Evolutionary conservation across 1,140 invertebrate species (phyloP).

Genomic region (Parasteatoda tepidariorum): DNA sequence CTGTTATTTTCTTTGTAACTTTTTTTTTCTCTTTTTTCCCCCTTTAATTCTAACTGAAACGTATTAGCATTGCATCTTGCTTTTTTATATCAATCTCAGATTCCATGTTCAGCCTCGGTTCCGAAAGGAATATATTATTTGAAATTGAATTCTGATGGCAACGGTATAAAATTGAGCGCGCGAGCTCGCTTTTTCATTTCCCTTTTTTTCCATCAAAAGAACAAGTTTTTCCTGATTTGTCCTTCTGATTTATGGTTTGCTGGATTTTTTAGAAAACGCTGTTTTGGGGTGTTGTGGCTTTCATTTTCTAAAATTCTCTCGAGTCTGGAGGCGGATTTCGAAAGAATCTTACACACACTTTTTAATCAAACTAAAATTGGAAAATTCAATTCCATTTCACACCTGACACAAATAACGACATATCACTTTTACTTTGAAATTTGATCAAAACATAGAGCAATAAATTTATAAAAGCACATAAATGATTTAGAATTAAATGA

Average conservation of each 20-base stretch:
- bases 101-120: constrained; percentile 35
- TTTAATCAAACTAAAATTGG: background rate
- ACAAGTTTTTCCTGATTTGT: constrained; percentile 54
- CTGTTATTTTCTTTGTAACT: background rate
- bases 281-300: constrained; percentile 22
- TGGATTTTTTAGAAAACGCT: background rate
- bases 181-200: background rate
- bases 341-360: background rate
- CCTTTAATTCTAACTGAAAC: constrained; percentile 31
- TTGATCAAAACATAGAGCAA: no score
- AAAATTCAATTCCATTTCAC: no score
- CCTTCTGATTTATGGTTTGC: constrained; percentile 34
- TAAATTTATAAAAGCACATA: no score
- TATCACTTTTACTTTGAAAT: no score
- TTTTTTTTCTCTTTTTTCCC: constrained; percentile 1
- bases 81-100: constrained; percentile 54
- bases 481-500: no score
- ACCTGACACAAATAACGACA: no score
- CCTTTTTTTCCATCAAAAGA: constrained; percentile 10
- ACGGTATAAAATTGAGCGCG: constrained; percentile 37
- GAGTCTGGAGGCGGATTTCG: background rate
- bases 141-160: constrained; percentile 53
- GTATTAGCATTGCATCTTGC: constrained; percentile 51
- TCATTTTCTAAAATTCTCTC: background rate
- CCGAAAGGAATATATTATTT: constrained; percentile 49